Evolutionary conservation across 2,113 vertebrate species (phyloP).

Genomic region (Psittacula cyanocephala): DNA sequence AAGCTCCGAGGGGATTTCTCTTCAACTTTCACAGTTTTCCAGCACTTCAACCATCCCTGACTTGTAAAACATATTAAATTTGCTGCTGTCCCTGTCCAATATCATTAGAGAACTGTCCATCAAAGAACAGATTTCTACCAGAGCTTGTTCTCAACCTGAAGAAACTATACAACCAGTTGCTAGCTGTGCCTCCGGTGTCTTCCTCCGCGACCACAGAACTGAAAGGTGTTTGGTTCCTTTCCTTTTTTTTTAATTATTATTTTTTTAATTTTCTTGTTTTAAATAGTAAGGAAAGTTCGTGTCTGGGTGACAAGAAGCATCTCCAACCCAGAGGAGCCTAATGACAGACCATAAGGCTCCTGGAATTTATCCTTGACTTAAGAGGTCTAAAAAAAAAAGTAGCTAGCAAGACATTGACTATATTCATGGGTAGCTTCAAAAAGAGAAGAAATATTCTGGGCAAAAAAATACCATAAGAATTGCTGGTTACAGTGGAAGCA

Average conservation of each 20-base stretch:
- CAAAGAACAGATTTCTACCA: neutral
- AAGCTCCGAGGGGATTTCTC: constrained; percentile 18
- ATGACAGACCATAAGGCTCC: neutral
- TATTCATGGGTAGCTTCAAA: neutral
- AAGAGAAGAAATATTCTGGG: neutral
- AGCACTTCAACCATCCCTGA: neutral
- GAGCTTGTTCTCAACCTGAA: neutral
- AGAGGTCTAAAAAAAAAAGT: neutral
- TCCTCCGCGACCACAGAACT: neutral
- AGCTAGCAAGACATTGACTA: neutral
- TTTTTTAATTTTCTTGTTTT: neutral
- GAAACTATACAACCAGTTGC: neutral
- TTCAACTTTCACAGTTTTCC: constrained; percentile 21
- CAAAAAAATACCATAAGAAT: neutral
- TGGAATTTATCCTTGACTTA: neutral
- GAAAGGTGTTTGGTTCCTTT: neutral
- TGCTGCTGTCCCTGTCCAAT: neutral
- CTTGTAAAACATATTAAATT: constrained; percentile 20
- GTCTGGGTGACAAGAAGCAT: neutral
- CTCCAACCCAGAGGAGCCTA: neutral
- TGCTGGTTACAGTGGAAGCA: neutral
- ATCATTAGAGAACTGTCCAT: constrained; percentile 9
- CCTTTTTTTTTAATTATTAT: neutral
- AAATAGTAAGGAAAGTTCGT: neutral
- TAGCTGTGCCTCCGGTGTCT: neutral